Evolutionary conservation across 2,888 invertebrate genomes (phyloP), one percentile per base, ranked within the genome.

Genomic region (Phyllotreta striolata): DNA sequence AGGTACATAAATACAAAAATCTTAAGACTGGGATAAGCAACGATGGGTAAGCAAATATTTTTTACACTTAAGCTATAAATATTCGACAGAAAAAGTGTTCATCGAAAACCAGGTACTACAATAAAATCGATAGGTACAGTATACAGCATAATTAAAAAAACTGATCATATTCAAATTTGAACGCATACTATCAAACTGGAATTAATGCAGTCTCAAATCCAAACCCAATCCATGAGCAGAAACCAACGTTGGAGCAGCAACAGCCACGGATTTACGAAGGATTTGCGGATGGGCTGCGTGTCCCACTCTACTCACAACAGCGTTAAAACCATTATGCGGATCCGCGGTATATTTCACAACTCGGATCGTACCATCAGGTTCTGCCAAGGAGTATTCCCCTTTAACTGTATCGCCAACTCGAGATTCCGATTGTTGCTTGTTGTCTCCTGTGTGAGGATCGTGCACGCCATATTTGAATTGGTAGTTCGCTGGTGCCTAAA

Each of bases 311-410:
- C 87, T 87, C 1, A 89, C 89, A 52, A 89, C 85, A 13, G 89
- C 89, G 75, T 89, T 89, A 83, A 90, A 90, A 9, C 90, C 90
- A 72, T 84, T 86, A 77, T 89, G 88, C 74, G 88, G 87, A 64
- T 78, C 78, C 55, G 78, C 76, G 5, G 77, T 76, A 59, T 78
- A 78, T 62, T 76, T 73, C 6, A 78, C 78, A 41, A 75, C 70
- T 47, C 78, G 70, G 43, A 76, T 71, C 55, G 77, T 77, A 61
- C 78, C 78, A 63, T 78, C 78, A 39, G 78, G 76, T 72, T 78
- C 77, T 1, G 73, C 74, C n/a, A 78, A 49, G 7, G 77, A 76
- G 58, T 78, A 78, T 66, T 77, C 64, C 10, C 78, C 78, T 46
- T 71, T 85, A 1, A 86, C 86, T 38, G 84, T 84, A 73, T 86